A percentile compares a stretch with the other conserved stretches of the same genome.
These are phyloP conservation scores for Drosophila atripex DNA, from an alignment of 2,888 invertebrate genomes.

Conservation along the genomic window DNA sequence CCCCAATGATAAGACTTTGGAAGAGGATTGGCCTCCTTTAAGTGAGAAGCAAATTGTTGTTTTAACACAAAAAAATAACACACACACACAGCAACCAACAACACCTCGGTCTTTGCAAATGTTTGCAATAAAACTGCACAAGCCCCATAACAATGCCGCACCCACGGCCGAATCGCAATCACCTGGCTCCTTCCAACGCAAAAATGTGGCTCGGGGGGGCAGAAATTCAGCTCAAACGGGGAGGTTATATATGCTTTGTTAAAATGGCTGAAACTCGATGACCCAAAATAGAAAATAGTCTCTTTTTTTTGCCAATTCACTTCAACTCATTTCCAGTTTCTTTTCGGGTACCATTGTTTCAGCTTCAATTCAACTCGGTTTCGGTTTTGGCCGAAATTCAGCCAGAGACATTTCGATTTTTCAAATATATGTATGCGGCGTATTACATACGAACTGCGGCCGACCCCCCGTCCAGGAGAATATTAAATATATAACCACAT, in stretches of 20 bases:
- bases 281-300: constrained; percentile 18
- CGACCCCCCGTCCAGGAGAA: constrained; percentile 40
- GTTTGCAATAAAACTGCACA: constrained; percentile 25
- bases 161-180: constrained; percentile 28
- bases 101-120: constrained; percentile 10
- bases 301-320: not conserved
- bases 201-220: constrained; percentile 27
- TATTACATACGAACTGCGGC: constrained; percentile 18
- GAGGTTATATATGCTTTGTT: constrained; percentile 16
- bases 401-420: constrained; percentile 33
- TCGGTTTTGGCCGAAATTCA: constrained; percentile 12
- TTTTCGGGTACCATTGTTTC: not conserved
- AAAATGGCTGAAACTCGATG: constrained; percentile 9
- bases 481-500: constrained; percentile 29
- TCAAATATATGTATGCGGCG: constrained; percentile 39
- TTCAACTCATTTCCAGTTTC: constrained; percentile 7
- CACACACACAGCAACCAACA: not conserved
- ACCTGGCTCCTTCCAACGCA: constrained; percentile 35
- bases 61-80: constrained; percentile 7
- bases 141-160: constrained; percentile 33
- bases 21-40: constrained; percentile 7
- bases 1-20: not conserved
- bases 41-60: constrained; percentile 1
- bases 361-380: constrained; percentile 10
- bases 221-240: constrained; percentile 36